Base-by-base conservation (phyloP, 2,113 vertebrate species). In the Pygoscelis antarcticus region DNA sequence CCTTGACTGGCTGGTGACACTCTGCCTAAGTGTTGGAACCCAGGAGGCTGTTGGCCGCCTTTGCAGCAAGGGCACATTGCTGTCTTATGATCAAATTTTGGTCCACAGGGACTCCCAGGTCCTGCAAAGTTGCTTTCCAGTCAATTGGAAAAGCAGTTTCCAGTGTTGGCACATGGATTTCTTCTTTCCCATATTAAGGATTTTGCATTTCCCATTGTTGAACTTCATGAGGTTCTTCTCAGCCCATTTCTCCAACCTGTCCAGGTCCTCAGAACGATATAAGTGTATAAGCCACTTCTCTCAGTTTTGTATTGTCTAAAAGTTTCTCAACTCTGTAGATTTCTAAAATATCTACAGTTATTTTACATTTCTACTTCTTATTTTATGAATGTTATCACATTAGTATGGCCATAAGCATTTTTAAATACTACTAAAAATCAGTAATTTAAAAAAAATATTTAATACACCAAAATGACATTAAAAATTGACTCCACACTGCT, bases 1-100 rank as follows among this genome's bases (percentile, higher is more conserved):
- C 29, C 2, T 18, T 2, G 3, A 2, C 36, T 40, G 60, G 15
- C 9, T 85, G 34, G 5, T 71, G 25, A 18, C 2, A 2, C 3
- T 60, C 22, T 38, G 40, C 16, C 8, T 46, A 60, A 10, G 7
- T 47, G 6, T 17, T 62, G 34, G 57, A 65, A 71, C 4, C 1
- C 25, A 83, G 44, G 55, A 75, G 8, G 9, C 8, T 60, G 16
- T 62, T 38, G 22, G n/a, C 6, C 0, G 1, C 7, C 23, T 19
- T 64, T 55, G 11, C 23, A 2, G 6, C 21, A 51, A 61, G 4
- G 18, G 3, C 4, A 34, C 7, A 30, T 20, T 55, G 3, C 6
- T 51, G 55, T 11, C 2, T 65, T 66, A 16, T 66, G 32, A n/a
- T 57, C 32, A 62, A 32, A 68, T 49, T 81, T 77, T 44, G 6